Conservation (phyloP, 1,140 invertebrate genomes). For the Bombus haemorrhoidalis region DNA sequence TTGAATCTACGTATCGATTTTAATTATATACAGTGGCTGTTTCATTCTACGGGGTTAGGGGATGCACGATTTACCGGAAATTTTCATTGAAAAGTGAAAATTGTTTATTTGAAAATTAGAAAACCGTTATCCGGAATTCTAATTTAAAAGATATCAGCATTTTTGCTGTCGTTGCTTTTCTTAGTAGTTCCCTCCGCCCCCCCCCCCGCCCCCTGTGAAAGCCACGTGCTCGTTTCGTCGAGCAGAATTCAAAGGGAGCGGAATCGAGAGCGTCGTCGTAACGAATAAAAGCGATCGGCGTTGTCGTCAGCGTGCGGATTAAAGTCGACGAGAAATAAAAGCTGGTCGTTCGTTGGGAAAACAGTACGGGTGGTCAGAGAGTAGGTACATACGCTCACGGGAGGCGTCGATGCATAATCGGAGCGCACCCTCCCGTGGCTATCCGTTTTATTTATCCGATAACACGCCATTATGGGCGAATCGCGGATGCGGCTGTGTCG, state of each 20-base stretch:
- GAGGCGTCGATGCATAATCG: slow-evolving; percentile 75
- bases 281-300: slow-evolving; percentile 58
- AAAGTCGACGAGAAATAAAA: slow-evolving; percentile 54
- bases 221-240: background rate
- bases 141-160: background rate
- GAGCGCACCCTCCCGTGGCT: slow-evolving; percentile 73
- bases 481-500: slow-evolving; percentile 78
- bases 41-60: background rate
- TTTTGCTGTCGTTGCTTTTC: background rate
- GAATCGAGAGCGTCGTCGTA: slow-evolving; percentile 41
- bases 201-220: too few relatives aligned
- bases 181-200: background rate
- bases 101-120: background rate
- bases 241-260: background rate
- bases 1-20: background rate
- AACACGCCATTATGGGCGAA: slow-evolving; percentile 81
- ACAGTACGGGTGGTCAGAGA: slow-evolving; percentile 46
- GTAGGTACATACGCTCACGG: slow-evolving; percentile 57
- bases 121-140: background rate
- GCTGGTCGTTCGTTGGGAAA: slow-evolving; percentile 52
- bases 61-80: too few relatives aligned
- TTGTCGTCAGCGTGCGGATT: slow-evolving; percentile 43
- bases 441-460: slow-evolving; percentile 82
- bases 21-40: background rate
- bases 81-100: background rate